Base-by-base conservation (phyloP, 2,113 vertebrate species). In the Spermophilus dauricus region DNA sequence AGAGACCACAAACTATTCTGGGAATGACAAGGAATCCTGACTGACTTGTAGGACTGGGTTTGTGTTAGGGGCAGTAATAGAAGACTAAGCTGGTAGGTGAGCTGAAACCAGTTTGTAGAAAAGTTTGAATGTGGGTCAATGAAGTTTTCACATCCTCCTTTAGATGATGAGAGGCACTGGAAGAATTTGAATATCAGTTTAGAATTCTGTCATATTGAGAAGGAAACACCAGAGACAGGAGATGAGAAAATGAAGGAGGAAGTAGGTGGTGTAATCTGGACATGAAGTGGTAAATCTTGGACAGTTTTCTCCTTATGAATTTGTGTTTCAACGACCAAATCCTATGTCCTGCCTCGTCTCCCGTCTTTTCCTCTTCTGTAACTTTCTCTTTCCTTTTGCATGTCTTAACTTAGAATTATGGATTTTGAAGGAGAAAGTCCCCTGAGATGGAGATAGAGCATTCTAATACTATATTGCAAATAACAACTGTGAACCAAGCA, bases 281-380 rank as follows among this genome's bases (percentile, higher is more conserved):
- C 17, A n/a, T 0, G 12, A 84, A 17, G 39, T 8, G n/a, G 72
- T 20, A 20, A n/a, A 28, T 63, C 51, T 13, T 58, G 26, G n/a
- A 22, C 17, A 9, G 0, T 39, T 78, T 91, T 69, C 48, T 56
- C 4, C 48, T 61, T 18, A 26, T 0, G 20, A 77, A 56, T 89
- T 48, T 94, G 48, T 94, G 48, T 76, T 95, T 80, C 26, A 45
- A 89, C 72, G 37, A 39, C 34, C 63, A 81, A 65, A 89, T 28
- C 8, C 14, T 3, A 1, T 20, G 63, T 13, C 26, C 61, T n/a
- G 3, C 9, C 9, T 32, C 17, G 5, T 26, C 34, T 56, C 28
- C 17, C 30, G 30, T 70, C 80, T 6, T 56, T 1, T 14, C 24
- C 67, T 11, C 39, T 24, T 63, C 5, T 37, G 10, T 42, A 2